These are phyloP conservation scores for Drosophila arizonae DNA, from an alignment of 1,140 invertebrate species.

Conservation along the genomic window DNA sequence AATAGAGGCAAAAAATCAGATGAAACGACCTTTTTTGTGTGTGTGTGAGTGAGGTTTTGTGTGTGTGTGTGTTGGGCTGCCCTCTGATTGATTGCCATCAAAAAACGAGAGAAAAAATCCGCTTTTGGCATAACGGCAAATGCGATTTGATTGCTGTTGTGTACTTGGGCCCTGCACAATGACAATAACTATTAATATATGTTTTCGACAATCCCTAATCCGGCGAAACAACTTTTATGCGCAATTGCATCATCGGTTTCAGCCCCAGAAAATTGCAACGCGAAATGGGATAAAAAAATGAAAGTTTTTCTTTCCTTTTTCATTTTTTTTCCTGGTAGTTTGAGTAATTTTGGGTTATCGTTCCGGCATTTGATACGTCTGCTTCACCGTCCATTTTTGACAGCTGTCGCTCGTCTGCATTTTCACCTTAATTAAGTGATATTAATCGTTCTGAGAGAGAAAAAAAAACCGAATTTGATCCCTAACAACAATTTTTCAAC, in stretches of 20 bases:
- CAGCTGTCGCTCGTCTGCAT: slow-evolving; percentile 74
- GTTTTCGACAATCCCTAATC: slow-evolving; percentile 73
- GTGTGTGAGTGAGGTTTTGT: slow-evolving; percentile 15
- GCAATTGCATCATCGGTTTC: slow-evolving; percentile 61
- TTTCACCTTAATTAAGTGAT: slow-evolving; percentile 82
- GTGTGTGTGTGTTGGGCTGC: slow-evolving; percentile 17
- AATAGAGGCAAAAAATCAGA: slow-evolving; percentile 49
- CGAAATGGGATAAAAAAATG: slow-evolving; percentile 42
- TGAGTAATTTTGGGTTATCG: slow-evolving; percentile 39
- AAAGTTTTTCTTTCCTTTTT: slow-evolving; percentile 40
- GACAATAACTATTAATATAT: slow-evolving; percentile 73
- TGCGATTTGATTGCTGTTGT: slow-evolving; percentile 73
- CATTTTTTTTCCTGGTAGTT: slow-evolving; percentile 24
- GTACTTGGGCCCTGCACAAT: slow-evolving; percentile 37
- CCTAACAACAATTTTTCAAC: slow-evolving; percentile 24
- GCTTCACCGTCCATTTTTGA: slow-evolving; percentile 54
- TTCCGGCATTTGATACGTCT: slow-evolving; percentile 63
- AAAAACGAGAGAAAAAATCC: slow-evolving; percentile 46
- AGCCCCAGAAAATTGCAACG: slow-evolving; percentile 31
- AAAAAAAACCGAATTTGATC: neutral
- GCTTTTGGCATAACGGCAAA: slow-evolving; percentile 75
- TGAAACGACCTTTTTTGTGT: slow-evolving; percentile 42
- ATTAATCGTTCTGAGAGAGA: slow-evolving; percentile 62
- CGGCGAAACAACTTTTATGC: slow-evolving; percentile 47
- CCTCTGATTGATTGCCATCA: slow-evolving; percentile 77